These are phyloP conservation scores for Psylliodes chrysocephalus DNA, from an alignment of 2,888 invertebrate species.

Conservation along the genomic window DNA sequence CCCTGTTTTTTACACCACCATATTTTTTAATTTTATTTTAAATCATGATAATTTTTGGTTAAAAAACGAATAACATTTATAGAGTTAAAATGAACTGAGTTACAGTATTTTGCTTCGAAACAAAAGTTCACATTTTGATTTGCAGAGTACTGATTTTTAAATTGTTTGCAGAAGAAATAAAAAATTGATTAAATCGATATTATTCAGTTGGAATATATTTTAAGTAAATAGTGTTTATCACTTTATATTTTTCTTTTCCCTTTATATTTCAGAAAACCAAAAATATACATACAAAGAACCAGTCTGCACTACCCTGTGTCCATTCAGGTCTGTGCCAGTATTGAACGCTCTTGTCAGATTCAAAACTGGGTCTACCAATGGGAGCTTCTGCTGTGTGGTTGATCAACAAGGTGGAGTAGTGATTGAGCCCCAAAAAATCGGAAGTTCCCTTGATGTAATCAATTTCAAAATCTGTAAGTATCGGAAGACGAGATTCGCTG, in stretches of 20 bases:
- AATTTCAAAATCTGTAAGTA: conserved; percentile 71
- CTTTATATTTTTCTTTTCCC: neutral
- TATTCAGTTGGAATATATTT: no score
- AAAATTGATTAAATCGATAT: no score
- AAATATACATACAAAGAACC: conserved; percentile 60
- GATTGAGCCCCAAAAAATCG: conserved; percentile 81
- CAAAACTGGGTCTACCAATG: conserved; percentile 35
- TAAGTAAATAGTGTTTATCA: neutral
- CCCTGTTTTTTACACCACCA: no score
- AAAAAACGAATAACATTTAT: no score
- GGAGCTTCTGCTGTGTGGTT: conserved; percentile 29
- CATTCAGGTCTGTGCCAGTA: conserved; percentile 63
- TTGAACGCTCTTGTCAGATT: conserved; percentile 60
- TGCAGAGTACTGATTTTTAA: no score
- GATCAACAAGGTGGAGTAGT: conserved; percentile 73
- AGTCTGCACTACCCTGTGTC: conserved; percentile 34
- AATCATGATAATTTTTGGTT: no score
- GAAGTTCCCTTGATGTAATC: conserved; percentile 70
- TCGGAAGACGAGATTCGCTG: conserved; percentile 71
- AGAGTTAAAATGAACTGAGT: no score
- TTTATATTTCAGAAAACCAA: neutral
- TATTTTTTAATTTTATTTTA: no score
- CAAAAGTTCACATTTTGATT: no score
- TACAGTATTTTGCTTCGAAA: no score
- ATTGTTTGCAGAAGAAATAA: no score